phyloP scores from a whole-genome alignment of 2,113 vertebrate species.

The Corythornis madagascariensis region DNA sequence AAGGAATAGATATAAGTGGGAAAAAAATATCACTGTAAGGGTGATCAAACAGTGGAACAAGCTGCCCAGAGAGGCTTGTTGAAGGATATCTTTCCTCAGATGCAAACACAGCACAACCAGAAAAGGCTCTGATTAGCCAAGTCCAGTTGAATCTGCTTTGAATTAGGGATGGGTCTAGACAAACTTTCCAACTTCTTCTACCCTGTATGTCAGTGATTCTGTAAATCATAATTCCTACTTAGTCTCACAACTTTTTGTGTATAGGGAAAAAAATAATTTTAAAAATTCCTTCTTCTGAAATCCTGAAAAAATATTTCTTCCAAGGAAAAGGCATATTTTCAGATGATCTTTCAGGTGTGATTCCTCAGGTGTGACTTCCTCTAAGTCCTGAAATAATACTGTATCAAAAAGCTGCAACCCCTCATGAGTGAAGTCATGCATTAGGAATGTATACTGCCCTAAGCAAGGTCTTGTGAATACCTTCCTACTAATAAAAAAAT shows the following conservation, averaged over 20 bases:
- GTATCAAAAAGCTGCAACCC: neutral
- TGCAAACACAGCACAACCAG: neutral
- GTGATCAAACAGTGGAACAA: neutral
- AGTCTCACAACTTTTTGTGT: neutral
- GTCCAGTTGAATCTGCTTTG: neutral
- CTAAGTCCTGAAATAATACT: neutral
- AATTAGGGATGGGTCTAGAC: neutral
- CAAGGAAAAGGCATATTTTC: neutral
- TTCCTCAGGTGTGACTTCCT: neutral
- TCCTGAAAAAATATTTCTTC: neutral
- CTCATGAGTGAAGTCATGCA: neutral
- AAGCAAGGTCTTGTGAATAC: neutral
- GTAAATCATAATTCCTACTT: neutral
- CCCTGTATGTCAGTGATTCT: neutral
- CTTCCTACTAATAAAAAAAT: neutral
- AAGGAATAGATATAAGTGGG: neutral
- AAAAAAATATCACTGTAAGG: neutral
- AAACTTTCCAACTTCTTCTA: neutral
- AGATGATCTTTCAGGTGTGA: neutral
- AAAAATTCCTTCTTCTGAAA: neutral
- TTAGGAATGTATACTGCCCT: neutral
- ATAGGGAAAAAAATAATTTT: neutral
- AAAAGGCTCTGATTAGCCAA: neutral
- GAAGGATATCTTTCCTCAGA: neutral
- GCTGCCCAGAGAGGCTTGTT: neutral